These are phyloP conservation scores for Anabas testudineus DNA, from an alignment of 2,797 vertebrate genomes.

Conservation along the genomic window DNA sequence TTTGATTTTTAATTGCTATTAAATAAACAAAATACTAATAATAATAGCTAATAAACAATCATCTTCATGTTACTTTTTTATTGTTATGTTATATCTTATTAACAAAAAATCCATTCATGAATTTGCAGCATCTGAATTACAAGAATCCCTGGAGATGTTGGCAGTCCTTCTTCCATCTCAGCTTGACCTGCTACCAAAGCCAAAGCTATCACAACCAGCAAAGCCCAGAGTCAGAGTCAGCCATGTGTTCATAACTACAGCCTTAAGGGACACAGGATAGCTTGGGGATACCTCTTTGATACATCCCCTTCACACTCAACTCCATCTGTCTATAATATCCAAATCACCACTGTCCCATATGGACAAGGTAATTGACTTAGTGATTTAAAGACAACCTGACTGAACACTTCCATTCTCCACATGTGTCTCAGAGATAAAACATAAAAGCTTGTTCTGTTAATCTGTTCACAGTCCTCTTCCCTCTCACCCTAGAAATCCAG, in stretches of 20 bases:
- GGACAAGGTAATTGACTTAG: constrained; percentile 83
- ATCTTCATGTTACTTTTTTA: too few species aligned
- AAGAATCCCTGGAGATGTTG: constrained; percentile 58
- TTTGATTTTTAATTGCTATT: too few species aligned
- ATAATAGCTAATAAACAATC: too few species aligned
- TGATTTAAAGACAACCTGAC: constrained; percentile 80
- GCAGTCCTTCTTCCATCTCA: constrained; percentile 50
- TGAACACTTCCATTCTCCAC: constrained; percentile 66
- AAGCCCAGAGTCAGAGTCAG: constrained; percentile 68
- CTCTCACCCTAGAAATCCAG: constrained; percentile 66
- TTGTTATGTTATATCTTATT: too few species aligned
- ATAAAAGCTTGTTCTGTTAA: constrained; percentile 83
- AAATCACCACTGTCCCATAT: constrained; percentile 83
- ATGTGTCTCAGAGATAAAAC: constrained; percentile 86
- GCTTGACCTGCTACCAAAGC: constrained; percentile 50
- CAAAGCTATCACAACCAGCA: constrained; percentile 60
- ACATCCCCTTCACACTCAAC: constrained; percentile 63
- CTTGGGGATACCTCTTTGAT: constrained; percentile 75
- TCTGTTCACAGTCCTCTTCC: constrained; percentile 75
- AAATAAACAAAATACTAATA: too few species aligned
- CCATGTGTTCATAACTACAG: constrained; percentile 81
- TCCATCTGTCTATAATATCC: constrained; percentile 76
- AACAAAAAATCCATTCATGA: not conserved
- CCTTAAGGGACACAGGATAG: constrained; percentile 65
- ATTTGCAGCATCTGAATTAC: constrained; percentile 50